Evolutionary conservation across 2,113 vertebrate genomes (phyloP).

Genomic region (Misgurnus mizolepis): DNA sequence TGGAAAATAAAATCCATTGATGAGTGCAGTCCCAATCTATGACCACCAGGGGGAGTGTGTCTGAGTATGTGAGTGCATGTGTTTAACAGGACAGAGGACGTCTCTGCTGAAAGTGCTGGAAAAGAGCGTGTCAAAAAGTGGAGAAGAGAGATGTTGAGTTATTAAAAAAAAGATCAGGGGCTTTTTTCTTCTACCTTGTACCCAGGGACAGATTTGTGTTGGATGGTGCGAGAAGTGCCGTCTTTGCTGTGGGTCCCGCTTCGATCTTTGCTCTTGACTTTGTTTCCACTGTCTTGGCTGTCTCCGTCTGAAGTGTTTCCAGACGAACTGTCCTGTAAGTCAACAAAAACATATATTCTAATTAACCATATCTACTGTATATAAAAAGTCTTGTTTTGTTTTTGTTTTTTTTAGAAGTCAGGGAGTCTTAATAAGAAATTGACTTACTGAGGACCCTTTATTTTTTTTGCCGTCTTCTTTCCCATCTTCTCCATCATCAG

Average conservation of each 20-base stretch:
- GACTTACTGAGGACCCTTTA: conserved; percentile 80
- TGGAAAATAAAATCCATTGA: conserved; percentile 53
- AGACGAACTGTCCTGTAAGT: conserved; percentile 91
- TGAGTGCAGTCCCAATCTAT: conserved; percentile 63
- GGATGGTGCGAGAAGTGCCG: conserved; percentile 81
- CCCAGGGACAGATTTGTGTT: conserved; percentile 91
- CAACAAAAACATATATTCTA: background rate
- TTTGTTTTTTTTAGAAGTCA: background rate
- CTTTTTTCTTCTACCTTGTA: conserved; percentile 99
- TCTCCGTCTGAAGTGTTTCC: conserved; percentile 93
- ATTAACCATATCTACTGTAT: background rate
- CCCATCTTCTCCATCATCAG: conserved; percentile 88
- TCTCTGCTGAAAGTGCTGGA: conserved; percentile 66
- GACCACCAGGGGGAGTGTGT: conserved; percentile 52
- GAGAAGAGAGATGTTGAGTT: conserved; percentile 75
- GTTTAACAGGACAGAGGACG: conserved; percentile 44
- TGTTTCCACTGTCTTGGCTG: conserved; percentile 87
- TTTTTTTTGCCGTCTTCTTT: conserved; percentile 84
- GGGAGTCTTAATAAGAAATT: background rate
- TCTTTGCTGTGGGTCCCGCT: conserved; percentile 86
- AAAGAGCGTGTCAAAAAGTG: conserved; percentile 68
- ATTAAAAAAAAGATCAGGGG: conserved; percentile 86
- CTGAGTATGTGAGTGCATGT: conserved; percentile 37
- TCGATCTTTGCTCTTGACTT: conserved; percentile 88
- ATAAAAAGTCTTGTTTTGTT: no score